phyloP scores from a whole-genome alignment of 2,113 vertebrate species.

The Epinephelus fuscoguttatus region DNA sequence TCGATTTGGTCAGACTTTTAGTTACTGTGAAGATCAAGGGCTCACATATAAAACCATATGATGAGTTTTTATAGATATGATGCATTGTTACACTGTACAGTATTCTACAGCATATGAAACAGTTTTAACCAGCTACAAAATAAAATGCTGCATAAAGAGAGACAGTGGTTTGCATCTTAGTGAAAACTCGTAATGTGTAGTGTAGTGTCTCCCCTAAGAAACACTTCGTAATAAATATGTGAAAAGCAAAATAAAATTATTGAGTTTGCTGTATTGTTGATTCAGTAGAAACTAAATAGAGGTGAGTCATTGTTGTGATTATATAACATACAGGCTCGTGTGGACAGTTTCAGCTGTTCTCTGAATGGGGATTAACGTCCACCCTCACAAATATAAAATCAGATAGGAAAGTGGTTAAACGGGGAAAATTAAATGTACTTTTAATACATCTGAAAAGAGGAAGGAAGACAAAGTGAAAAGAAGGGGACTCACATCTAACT shows the following conservation, averaged over 20 bases:
- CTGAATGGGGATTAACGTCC: background rate
- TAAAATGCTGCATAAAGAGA: too few species aligned
- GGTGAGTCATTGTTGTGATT: slow-evolving; percentile 19
- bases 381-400: background rate
- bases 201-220: background rate
- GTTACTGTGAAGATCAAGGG: too few species aligned
- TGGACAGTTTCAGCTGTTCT: slow-evolving; percentile 15
- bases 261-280: background rate
- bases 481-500: background rate
- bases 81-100: too few species aligned
- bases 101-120: too few species aligned
- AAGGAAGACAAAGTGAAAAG: slow-evolving; percentile 1
- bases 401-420: background rate
- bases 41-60: too few species aligned
- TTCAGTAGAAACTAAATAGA: background rate
- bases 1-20: too few species aligned
- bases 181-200: too few species aligned
- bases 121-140: too few species aligned
- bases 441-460: background rate
- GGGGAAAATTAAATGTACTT: background rate
- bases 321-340: slow-evolving; percentile 22
- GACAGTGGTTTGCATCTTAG: too few species aligned
- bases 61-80: too few species aligned
- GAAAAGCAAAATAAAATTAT: background rate
- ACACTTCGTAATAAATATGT: background rate